Evolutionary conservation across 2,113 vertebrate species (phyloP), one percentile per base, ranked within the genome.

Genomic region (Taurulus bubalis): DNA sequence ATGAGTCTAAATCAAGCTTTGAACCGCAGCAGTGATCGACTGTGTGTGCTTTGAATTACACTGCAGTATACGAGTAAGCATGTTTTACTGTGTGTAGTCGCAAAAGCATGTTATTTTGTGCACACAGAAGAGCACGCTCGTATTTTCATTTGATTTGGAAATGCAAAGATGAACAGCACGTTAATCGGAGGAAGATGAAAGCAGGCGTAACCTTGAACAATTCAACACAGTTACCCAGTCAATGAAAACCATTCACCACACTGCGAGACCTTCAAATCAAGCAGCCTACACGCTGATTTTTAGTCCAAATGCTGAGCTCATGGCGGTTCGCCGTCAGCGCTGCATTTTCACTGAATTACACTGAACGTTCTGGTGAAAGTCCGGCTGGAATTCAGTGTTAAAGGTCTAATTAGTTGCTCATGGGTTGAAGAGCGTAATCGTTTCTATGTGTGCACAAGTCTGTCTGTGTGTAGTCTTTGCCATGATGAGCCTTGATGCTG

Each of bases 341-440:
- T 8, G 42, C 89, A 56, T 83, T 90, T 87, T 75, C 81, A 24
- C 84, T 53, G 88, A 86, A 85, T 87, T 85, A 80, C 85, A 68
- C 72, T 67, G 66, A 83, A 82, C 68, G 6, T 84, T 86, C 72
- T 74, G 90, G 72, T 71, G 87, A 85, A 87, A 88, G 84, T 88
- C 81, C 45, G 73, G 84, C 80, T 87, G 85, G 85, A 91, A 87
- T 87, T 92, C 72, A 4, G 88, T 91, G 91, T 90, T 91, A 93
- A 93, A 94, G 91, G 90, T 92, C 89, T 93, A 91, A 93, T 93
- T 92, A 94, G 90, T 51, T 67, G 92, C 89, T 93, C 91, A 87
- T 88, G 88, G 85, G 84, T 89, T 89, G 85, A 90, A 92, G 90
- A 81, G 93, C 38, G 77, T 94, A 94, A 95, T 94, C 85, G 91